Percentiles rank a stretch among this genome's conserved stretches.
phyloP scores from a whole-genome alignment of 1,140 invertebrate species.

The Saccostrea cuccullata region DNA sequence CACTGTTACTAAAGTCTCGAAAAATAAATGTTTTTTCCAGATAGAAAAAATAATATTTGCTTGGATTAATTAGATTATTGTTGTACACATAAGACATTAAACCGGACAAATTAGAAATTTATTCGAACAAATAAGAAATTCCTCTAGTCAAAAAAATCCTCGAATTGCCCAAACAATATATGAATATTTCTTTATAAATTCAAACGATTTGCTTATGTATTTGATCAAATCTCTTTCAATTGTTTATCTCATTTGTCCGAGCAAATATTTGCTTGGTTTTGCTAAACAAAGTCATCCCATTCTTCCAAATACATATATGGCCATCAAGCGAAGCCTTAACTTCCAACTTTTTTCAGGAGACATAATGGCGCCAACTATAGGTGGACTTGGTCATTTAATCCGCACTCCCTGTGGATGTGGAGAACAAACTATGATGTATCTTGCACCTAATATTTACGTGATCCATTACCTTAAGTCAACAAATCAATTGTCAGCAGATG shows the following conservation, averaged over 20 bases:
- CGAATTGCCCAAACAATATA: background rate
- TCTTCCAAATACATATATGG: background rate
- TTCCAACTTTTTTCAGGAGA: conserved; percentile 49
- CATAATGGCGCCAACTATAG: conserved; percentile 60
- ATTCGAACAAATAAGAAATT: no score
- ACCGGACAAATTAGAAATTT: no score
- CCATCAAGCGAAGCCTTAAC: background rate
- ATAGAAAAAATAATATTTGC: no score
- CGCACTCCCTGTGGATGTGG: conserved; percentile 91
- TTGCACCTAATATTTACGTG: conserved; percentile 92
- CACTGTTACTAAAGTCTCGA: no score
- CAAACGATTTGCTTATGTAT: no score
- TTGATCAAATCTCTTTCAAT: no score
- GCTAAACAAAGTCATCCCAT: background rate
- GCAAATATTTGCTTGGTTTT: background rate
- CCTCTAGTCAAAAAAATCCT: no score
- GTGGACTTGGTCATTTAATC: conserved; percentile 82
- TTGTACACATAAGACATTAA: no score
- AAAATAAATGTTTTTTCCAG: no score
- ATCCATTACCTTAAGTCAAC: conserved; percentile 87
- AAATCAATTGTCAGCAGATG: conserved; percentile 70
- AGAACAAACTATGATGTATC: conserved; percentile 94
- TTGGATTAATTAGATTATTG: no score
- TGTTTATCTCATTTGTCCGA: no score
- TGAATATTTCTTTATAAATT: background rate